phyloP scores from a whole-genome alignment of 2,797 vertebrate species.

The Silurus lanzhouensis region DNA sequence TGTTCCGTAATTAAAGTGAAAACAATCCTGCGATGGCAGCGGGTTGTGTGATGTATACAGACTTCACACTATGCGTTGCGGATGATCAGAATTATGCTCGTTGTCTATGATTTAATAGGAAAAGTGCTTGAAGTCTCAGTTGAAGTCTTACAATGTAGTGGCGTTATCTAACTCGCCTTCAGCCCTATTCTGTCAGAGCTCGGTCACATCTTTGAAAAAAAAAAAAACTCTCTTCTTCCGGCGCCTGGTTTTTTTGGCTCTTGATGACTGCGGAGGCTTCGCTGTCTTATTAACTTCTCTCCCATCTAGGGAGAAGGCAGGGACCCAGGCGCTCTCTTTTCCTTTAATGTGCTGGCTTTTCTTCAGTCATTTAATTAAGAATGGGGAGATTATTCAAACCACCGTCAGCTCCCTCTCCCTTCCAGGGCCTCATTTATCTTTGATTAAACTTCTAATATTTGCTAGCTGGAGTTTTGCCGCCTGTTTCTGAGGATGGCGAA shows the following conservation, averaged over 20 bases:
- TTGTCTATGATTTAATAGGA: slow-evolving; percentile 40
- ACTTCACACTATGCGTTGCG: slow-evolving; percentile 7
- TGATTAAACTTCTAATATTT: slow-evolving; percentile 62
- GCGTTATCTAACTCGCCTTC: slow-evolving; percentile 41
- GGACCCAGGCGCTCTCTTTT: slow-evolving; percentile 53
- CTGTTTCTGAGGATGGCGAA: slow-evolving; percentile 37
- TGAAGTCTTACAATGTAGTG: slow-evolving; percentile 7
- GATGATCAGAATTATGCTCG: slow-evolving; percentile 24
- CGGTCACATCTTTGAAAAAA: slow-evolving; percentile 46
- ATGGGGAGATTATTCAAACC: slow-evolving; percentile 59
- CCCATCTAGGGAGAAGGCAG: slow-evolving; percentile 56
- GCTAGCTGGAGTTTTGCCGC: slow-evolving; percentile 46
- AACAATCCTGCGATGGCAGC: neutral
- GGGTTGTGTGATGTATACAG: neutral
- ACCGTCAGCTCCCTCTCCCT: slow-evolving; percentile 54
- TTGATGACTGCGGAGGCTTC: slow-evolving; percentile 52
- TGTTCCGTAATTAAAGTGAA: slow-evolving; percentile 2
- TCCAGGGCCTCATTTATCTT: slow-evolving; percentile 61
- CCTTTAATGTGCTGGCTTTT: slow-evolving; percentile 58
- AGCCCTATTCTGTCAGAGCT: slow-evolving; percentile 40
- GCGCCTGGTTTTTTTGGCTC: slow-evolving; percentile 47
- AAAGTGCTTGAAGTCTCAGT: slow-evolving; percentile 20
- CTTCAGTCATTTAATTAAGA: slow-evolving; percentile 63
- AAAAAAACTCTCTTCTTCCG: slow-evolving; percentile 37
- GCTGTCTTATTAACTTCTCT: slow-evolving; percentile 56